phyloP scores from a whole-genome alignment of 2,888 invertebrate species.

The Diploptera punctata region DNA sequence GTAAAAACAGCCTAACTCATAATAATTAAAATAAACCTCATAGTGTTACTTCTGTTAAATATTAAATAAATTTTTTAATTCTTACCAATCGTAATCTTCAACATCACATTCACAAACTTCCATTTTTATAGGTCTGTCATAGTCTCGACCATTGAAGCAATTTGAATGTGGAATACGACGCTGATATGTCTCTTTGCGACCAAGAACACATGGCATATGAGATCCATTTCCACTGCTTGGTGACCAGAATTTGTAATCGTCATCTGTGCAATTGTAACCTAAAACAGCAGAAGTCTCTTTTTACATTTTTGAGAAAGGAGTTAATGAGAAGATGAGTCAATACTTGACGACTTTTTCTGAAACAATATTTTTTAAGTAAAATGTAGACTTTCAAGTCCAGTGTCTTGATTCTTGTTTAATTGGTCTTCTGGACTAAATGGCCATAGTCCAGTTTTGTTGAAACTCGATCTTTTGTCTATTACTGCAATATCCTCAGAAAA shows the following conservation, averaged over 20 bases:
- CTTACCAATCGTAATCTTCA: slow-evolving; percentile 81
- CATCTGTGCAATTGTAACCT: slow-evolving; percentile 65
- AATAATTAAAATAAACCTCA: too few species aligned
- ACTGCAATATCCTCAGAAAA: too few species aligned
- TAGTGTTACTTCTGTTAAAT: too few species aligned
- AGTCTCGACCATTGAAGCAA: slow-evolving; percentile 83
- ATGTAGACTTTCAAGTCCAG: too few species aligned
- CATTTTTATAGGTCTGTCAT: slow-evolving; percentile 70
- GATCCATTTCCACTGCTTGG: slow-evolving; percentile 67
- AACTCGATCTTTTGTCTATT: too few species aligned
- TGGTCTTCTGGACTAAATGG: too few species aligned
- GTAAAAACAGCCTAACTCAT: too few species aligned
- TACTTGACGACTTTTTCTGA: too few species aligned
- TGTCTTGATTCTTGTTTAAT: too few species aligned
- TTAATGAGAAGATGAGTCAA: too few species aligned
- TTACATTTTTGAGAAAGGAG: too few species aligned
- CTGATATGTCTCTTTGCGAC: slow-evolving; percentile 77
- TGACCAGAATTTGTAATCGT: slow-evolving; percentile 90
- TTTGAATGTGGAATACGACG: slow-evolving; percentile 74
- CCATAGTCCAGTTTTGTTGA: too few species aligned
- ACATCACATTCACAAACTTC: slow-evolving; percentile 80
- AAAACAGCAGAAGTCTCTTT: slow-evolving; percentile 40
- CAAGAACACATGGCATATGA: slow-evolving; percentile 74
- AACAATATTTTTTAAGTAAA: neutral
- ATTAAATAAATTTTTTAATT: slow-evolving; percentile 30